Percentiles rank a stretch among this genome's conserved stretches.
Evolutionary conservation across 2,888 invertebrate genomes (phyloP).

Genomic region (Horisme vitalbata): DNA sequence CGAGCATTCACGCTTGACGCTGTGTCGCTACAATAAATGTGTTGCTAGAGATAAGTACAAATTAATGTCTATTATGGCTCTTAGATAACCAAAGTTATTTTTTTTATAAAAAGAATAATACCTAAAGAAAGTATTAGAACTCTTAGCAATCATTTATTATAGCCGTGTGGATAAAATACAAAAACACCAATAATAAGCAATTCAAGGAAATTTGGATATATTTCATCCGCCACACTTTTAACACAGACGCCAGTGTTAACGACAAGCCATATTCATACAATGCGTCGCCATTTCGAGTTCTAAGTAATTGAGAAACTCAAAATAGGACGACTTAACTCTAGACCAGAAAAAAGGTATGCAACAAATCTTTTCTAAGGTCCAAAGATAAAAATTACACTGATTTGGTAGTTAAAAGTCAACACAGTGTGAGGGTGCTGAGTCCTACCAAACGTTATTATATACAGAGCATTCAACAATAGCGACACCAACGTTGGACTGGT

Average conservation of each 20-base stretch:
- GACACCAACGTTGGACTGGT: slow-evolving; percentile 53
- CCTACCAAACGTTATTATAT: slow-evolving; percentile 76
- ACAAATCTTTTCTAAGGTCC: slow-evolving; percentile 31
- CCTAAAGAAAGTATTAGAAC: not conserved
- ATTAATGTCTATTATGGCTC: not conserved
- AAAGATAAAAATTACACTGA: slow-evolving; percentile 48
- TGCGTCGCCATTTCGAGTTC: slow-evolving; percentile 54
- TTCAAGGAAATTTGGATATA: slow-evolving; percentile 16
- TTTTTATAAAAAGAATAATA: not conserved
- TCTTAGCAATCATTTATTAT: slow-evolving; percentile 20
- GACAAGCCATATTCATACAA: slow-evolving; percentile 81
- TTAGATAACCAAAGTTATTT: not conserved
- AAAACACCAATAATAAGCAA: slow-evolving; percentile 23
- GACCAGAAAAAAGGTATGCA: slow-evolving; percentile 32
- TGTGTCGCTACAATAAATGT: slow-evolving; percentile 50
- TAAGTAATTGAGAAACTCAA: slow-evolving; percentile 46
- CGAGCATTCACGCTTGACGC: slow-evolving; percentile 81
- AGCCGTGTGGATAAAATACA: slow-evolving; percentile 21
- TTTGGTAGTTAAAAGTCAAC: slow-evolving; percentile 65
- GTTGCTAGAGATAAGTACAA: slow-evolving; percentile 24
- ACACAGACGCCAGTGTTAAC: slow-evolving; percentile 75
- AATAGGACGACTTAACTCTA: slow-evolving; percentile 44
- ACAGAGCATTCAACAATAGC: slow-evolving; percentile 75
- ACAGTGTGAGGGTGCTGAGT: slow-evolving; percentile 62
- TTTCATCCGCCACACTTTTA: slow-evolving; percentile 13